Percentiles rank a stretch among this genome's conserved stretches.
Evolutionary conservation across 1,140 invertebrate genomes (phyloP).

Genomic region (Uloborus diversus): DNA sequence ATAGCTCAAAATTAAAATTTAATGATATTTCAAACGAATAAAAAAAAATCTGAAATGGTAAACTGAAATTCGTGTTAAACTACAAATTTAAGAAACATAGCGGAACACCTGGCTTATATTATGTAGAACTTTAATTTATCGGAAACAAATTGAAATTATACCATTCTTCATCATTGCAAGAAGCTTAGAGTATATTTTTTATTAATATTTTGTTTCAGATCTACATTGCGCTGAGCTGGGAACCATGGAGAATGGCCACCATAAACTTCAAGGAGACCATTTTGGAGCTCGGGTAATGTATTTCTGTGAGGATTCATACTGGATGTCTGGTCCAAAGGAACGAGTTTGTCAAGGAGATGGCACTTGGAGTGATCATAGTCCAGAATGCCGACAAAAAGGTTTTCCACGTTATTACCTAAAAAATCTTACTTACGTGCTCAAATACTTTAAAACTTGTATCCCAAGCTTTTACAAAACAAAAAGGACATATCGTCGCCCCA

Average conservation of each 20-base stretch:
- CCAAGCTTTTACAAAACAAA: background rate
- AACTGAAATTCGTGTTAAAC: no score
- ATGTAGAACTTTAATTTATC: no score
- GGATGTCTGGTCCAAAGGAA: slow-evolving; percentile 85
- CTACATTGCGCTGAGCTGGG: slow-evolving; percentile 82
- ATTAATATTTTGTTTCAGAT: slow-evolving; percentile 70
- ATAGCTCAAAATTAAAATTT: no score
- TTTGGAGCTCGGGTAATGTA: slow-evolving; percentile 85
- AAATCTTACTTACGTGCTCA: background rate
- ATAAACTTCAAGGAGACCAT: slow-evolving; percentile 76
- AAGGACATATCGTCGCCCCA: no score
- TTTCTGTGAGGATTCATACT: slow-evolving; percentile 84
- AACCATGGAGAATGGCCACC: slow-evolving; percentile 74
- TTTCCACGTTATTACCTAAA: background rate
- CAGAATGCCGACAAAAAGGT: slow-evolving; percentile 87
- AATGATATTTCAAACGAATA: no score
- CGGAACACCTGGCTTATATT: no score
- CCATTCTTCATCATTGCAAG: no score
- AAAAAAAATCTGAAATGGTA: no score
- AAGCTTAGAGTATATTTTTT: no score
- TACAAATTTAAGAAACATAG: no score
- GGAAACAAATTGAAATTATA: no score
- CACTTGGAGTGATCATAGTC: slow-evolving; percentile 88
- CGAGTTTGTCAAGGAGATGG: slow-evolving; percentile 90
- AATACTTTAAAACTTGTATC: background rate